A percentile compares a stretch with the other conserved stretches of the same genome.
Conservation (phyloP, 2,888 invertebrate species). For the Poecilobothrus nobilitatus region DNA sequence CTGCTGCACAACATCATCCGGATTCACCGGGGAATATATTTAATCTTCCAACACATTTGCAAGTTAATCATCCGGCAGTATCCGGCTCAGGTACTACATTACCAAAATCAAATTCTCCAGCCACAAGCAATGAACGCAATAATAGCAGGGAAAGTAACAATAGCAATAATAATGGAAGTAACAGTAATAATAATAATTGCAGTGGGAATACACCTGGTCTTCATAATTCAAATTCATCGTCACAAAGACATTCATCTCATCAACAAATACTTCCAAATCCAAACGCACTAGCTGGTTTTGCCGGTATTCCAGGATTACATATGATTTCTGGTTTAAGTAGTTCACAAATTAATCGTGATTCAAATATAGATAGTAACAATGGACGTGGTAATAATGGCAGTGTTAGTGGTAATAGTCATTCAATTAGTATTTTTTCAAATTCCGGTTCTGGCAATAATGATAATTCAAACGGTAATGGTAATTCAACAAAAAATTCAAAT, state of each 20-base stretch:
- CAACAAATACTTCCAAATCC: constrained; percentile 26
- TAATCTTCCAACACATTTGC: constrained; percentile 37
- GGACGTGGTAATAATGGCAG: constrained; percentile 13
- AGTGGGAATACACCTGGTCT: constrained; percentile 28
- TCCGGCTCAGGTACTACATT: constrained; percentile 32
- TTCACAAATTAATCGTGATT: constrained; percentile 8
- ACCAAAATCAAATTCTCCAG: constrained; percentile 44
- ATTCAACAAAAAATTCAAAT: constrained; percentile 26
- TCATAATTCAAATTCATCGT: constrained; percentile 21
- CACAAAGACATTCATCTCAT: constrained; percentile 24
- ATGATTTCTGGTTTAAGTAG: constrained; percentile 24
- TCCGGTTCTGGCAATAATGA: not conserved
- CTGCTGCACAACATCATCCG: constrained; percentile 47
- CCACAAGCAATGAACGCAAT: constrained; percentile 32
- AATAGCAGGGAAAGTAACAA: constrained; percentile 12
- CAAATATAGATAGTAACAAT: constrained; percentile 11
- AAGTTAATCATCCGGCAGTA: constrained; percentile 22
- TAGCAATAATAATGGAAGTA: constrained; percentile 16
- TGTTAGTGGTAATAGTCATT: not conserved
- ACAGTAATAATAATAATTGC: constrained; percentile 14
- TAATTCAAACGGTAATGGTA: constrained; percentile 11
- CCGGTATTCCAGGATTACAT: constrained; percentile 27
- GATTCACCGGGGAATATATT: constrained; percentile 48
- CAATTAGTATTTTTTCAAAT: not conserved
- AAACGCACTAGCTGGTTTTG: constrained; percentile 29